Conservation (phyloP, 1,140 invertebrate genomes). For the Melitaea cinxia region DNA sequence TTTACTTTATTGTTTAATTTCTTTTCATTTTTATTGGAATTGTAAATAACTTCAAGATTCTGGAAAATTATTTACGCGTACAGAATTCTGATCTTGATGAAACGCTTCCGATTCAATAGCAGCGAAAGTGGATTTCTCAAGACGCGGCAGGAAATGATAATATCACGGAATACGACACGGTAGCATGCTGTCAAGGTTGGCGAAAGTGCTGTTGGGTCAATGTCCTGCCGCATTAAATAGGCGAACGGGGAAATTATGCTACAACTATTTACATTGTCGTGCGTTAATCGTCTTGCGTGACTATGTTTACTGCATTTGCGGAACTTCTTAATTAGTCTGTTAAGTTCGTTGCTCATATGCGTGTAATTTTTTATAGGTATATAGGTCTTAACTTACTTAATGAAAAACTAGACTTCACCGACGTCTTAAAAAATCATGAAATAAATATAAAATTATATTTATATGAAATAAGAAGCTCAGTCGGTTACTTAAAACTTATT, state of each 20-base stretch:
- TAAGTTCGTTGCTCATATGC: neutral
- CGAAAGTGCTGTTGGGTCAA: conserved; percentile 69
- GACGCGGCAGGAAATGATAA: conserved; percentile 59
- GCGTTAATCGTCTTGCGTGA: conserved; percentile 36
- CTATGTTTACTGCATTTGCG: conserved; percentile 24
- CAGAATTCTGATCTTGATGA: conserved; percentile 7
- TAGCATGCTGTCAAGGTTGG: conserved; percentile 64
- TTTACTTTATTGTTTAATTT: too few species aligned
- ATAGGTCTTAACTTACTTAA: neutral
- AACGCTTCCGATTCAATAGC: conserved; percentile 31
- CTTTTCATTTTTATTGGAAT: too few species aligned
- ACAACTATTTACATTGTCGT: conserved; percentile 26
- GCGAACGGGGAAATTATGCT: conserved; percentile 40
- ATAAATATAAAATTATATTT: too few species aligned
- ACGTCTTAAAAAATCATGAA: too few species aligned
- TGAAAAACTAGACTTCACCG: too few species aligned
- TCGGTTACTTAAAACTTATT: too few species aligned
- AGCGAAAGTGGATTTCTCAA: conserved; percentile 75
- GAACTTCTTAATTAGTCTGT: conserved; percentile 29
- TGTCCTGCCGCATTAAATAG: conserved; percentile 34
- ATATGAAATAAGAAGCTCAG: too few species aligned
- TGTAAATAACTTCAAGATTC: too few species aligned
- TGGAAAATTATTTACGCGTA: too few species aligned
- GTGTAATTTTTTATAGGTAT: neutral
- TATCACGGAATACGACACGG: conserved; percentile 44